Base-by-base conservation (phyloP, 2,888 invertebrate genomes). In the Agriotes lineatus region DNA sequence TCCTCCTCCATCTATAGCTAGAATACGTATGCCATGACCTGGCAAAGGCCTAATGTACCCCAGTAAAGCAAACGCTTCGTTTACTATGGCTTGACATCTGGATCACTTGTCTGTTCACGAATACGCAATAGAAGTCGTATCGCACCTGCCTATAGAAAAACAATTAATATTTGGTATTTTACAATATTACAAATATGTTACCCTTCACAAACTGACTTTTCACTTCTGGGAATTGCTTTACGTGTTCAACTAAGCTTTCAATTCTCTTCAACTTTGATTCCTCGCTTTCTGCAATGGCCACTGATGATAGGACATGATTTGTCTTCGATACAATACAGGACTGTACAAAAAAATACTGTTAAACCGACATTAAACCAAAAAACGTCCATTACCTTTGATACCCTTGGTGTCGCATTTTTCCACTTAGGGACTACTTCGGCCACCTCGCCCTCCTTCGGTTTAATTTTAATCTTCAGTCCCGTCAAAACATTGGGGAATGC, bases 1-100 rank as follows among this genome's bases (percentile, higher is more conserved):
- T 52, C 96, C 96, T 44, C 97, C 96, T 1, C 97, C 97, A 85
- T 97, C 96, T 76, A 97, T 93, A 0, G 94, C 87, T 57, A 97
- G 86, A 62, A 97, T 89, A 79, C 92, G 87, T 50, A 96, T 91
- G 0, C 96, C 96, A 22, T 87, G 86, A 0, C 91, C 90, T 64
- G 88, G 88, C 2, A 92, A 86, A 3, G 93, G 91, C 50, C 89
- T 89, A 0, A 88, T 81, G 9, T 93, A 87, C 0, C 96, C 96
- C 73, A 95, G 82, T 67, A 94, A 83, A 0, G 93, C 89, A 81
- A 91, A 82, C 69, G 91, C 90, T 86, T 83, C 82, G 60, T 78
- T 79, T 14, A 83, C 72, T n/a, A 84, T 78, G n/a, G 81, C 81
- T 57, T 79, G 72, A 85, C 74, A 74, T 82, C 75, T 62, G 81